Base-by-base conservation (phyloP, 2,888 invertebrate species). In the Trichogramma dendrolimi region DNA sequence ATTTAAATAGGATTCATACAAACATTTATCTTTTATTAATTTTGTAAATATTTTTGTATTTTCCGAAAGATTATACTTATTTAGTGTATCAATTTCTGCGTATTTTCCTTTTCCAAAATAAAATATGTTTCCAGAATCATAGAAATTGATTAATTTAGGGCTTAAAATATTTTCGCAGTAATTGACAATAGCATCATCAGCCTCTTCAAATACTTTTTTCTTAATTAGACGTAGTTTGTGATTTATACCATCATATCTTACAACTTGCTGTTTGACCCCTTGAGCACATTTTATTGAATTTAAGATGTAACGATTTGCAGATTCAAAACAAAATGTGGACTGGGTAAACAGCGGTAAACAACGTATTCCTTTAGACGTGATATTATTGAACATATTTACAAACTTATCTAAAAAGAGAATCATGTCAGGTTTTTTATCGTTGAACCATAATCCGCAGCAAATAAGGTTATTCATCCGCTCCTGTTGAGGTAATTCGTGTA, bases 341-440 rank as follows among this genome's bases (percentile, higher is more conserved):
- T n/a, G 11, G 47, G 27, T 27, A 27, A 27, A 55, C 4, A 46
- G 8, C 5, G 47, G 55, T 4, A 46, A 46, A 10, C 51, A 52
- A 2, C 6, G 2, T 8, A 58, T 52, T 4, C 56, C 56, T 4
- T 40, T 38, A 10, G 5, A 4, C 4, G 48, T 40, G 4, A 56
- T 41, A 27, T 11, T 6, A 8, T 60, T 49, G 4, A 49, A 49
- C 7, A 41, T 46, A 50, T 52, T 8, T 5, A 52, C 58, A 46
- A 52, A 58, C 38, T 44, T 38, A 2, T 38, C 5, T 10, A 58
- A 43, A 5, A 58, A 58, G 2, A 42, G 27, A 58, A 8, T 50
- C 57, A 58, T 58, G 4, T 51, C n/a, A 14, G 57, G 50, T 27
- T 50, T 50, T 6, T 14, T 7, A 42, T 58, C 50, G 8, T 42